A percentile compares a stretch with the other conserved stretches of the same genome.
Evolutionary conservation across 2,888 invertebrate species (phyloP).

Genomic region (Acronicta psi): DNA sequence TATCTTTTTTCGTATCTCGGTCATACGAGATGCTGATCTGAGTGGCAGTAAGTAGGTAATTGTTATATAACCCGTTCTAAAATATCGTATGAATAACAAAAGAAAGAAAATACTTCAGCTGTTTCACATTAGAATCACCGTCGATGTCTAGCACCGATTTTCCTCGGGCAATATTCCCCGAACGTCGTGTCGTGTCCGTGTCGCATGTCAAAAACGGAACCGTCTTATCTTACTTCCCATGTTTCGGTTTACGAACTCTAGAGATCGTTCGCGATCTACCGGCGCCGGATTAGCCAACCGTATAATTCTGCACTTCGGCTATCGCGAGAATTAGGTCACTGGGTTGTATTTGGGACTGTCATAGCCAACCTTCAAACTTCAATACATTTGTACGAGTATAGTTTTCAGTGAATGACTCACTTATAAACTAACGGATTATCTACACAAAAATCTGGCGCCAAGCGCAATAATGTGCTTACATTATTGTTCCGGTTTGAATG

Average conservation of each 20-base stretch:
- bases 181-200: constrained; percentile 38
- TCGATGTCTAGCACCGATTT: constrained; percentile 15
- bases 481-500: no score
- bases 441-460: no score
- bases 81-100: no score
- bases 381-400: constrained; percentile 8
- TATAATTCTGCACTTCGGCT: constrained; percentile 59
- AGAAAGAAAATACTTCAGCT: no score
- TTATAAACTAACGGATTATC: no score
- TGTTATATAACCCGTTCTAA: no score
- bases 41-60: no score
- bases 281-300: constrained; percentile 58
- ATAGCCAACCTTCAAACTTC: constrained; percentile 25
- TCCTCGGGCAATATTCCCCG: constrained; percentile 24
- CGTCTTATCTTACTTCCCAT: constrained; percentile 58
- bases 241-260: constrained; percentile 59
- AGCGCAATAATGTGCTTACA: no score
- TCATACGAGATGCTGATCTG: no score
- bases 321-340: constrained; percentile 61
- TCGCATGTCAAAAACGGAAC: constrained; percentile 51
- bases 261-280: constrained; percentile 61
- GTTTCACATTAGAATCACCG: neutral
- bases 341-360: constrained; percentile 51
- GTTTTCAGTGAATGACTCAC: neutral
- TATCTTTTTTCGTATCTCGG: no score